phyloP scores from a whole-genome alignment of 2,797 vertebrate genomes.

The Eupleurogrammus muticus region DNA sequence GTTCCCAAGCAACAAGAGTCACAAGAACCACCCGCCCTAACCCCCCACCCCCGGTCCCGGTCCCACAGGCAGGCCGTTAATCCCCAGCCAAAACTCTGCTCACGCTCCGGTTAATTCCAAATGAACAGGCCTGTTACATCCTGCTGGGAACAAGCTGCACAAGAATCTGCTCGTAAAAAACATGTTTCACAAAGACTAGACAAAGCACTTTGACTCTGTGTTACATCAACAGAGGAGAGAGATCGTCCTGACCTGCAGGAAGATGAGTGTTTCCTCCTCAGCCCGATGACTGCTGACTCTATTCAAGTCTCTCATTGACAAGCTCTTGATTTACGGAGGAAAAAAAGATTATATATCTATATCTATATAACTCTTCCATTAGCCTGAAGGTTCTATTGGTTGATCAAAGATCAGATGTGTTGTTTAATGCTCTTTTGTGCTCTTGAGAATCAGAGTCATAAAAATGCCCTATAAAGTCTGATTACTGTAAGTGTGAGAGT shows the following conservation, averaged over 20 bases:
- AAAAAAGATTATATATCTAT: no score
- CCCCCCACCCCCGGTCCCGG: slow-evolving; percentile 44
- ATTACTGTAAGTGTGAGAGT: no score
- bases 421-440: no score
- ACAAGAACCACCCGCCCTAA: neutral
- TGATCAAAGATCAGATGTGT: no score
- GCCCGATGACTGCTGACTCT: no score
- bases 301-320: no score
- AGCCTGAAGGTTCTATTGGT: no score
- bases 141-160: slow-evolving; percentile 59
- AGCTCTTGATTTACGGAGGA: no score
- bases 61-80: slow-evolving; percentile 73
- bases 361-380: no score
- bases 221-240: slow-evolving; percentile 45
- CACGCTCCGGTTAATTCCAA: slow-evolving; percentile 74
- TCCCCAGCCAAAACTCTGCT: slow-evolving; percentile 79
- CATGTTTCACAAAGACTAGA: slow-evolving; percentile 48
- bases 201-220: slow-evolving; percentile 55
- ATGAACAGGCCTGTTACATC: slow-evolving; percentile 55
- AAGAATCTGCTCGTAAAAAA: slow-evolving; percentile 50
- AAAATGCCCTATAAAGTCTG: no score
- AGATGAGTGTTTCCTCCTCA: no score
- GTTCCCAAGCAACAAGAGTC: slow-evolving; percentile 57
- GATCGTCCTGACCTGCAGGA: slow-evolving; percentile 26
- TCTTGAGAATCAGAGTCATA: no score